A percentile compares a stretch with the other conserved stretches of the same genome.
Conservation (phyloP, 2,888 invertebrate species). For the Melieria omissa region DNA sequence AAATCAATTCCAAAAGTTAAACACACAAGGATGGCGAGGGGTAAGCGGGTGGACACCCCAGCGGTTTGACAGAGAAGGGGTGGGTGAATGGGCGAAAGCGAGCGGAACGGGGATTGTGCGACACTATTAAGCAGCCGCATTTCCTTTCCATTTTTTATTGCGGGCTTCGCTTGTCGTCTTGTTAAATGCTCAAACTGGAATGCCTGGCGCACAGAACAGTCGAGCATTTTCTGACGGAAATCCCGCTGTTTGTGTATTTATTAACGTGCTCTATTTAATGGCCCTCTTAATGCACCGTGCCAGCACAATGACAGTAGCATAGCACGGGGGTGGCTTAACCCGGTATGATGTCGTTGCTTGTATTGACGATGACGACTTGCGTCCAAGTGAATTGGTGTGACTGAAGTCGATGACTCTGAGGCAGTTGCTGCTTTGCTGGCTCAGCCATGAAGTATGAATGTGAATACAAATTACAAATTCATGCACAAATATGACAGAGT, state of each 20-base stretch:
- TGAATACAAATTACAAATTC: too few species aligned
- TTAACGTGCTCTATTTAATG: constrained; percentile 34
- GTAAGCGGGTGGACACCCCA: background rate
- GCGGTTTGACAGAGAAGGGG: too few species aligned
- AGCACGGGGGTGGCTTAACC: background rate
- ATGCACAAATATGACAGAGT: too few species aligned
- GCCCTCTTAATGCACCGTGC: constrained; percentile 11
- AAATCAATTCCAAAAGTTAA: constrained; percentile 47
- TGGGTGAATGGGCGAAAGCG: constrained; percentile 18
- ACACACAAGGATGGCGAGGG: constrained; percentile 3
- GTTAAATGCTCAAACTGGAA: background rate
- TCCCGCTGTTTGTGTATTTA: constrained; percentile 15
- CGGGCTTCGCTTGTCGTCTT: background rate
- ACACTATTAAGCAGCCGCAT: background rate
- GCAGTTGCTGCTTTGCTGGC: too few species aligned
- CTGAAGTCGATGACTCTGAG: too few species aligned
- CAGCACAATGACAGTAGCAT: background rate
- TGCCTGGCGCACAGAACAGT: background rate
- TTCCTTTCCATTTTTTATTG: constrained; percentile 10
- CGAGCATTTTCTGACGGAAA: background rate
- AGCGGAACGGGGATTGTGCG: constrained; percentile 12
- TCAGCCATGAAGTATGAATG: too few species aligned
- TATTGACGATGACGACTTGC: too few species aligned
- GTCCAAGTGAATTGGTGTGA: too few species aligned
- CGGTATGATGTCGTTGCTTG: too few species aligned